phyloP scores from a whole-genome alignment of 2,113 vertebrate genomes.

The Cyanistes caeruleus region DNA sequence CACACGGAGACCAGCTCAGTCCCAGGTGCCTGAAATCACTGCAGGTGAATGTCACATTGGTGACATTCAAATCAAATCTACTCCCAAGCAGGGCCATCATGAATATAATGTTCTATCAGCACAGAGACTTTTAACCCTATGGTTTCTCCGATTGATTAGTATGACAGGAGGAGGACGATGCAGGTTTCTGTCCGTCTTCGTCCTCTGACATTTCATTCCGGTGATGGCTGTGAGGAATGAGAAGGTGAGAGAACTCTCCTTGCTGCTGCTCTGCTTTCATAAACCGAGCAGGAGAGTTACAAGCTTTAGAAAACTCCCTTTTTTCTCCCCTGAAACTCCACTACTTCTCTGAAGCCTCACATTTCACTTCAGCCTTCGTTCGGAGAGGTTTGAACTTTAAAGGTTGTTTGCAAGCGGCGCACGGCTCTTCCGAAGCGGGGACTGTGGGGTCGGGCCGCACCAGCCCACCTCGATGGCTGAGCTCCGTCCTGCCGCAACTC shows the following conservation, averaged over 20 bases:
- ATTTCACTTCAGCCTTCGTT: accelerated
- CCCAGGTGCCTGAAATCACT: neutral
- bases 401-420: accelerated
- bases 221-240: accelerated
- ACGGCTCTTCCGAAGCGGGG: accelerated
- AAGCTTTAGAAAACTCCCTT: neutral
- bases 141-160: neutral
- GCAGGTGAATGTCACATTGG: neutral
- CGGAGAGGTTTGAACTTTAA: accelerated
- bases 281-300: neutral
- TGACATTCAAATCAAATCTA: neutral
- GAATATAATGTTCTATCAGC: neutral
- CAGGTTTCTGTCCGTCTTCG: accelerated
- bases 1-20: neutral
- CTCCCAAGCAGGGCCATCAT: neutral
- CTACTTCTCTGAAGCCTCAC: neutral
- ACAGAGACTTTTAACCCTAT: accelerated
- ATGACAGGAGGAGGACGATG: neutral
- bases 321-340: neutral
- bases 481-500: accelerated
- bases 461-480: neutral
- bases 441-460: neutral
- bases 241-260: neutral
- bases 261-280: neutral
- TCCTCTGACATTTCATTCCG: neutral